Evolutionary conservation across 2,113 vertebrate genomes (phyloP).

Genomic region (Psophia crepitans): DNA sequence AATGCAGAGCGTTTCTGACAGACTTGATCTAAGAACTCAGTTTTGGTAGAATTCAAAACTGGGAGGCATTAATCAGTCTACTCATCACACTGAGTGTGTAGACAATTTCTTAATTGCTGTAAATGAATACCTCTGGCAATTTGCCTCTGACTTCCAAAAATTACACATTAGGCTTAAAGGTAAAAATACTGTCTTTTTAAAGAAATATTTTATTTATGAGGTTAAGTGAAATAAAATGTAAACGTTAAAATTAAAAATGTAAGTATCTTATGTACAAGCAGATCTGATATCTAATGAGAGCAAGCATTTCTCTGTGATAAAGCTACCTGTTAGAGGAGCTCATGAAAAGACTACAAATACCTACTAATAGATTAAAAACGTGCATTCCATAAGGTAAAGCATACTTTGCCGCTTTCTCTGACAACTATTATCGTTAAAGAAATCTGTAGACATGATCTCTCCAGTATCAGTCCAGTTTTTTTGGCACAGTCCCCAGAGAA

Average conservation of each 20-base stretch:
- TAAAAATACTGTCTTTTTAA: not conserved
- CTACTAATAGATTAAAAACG: not conserved
- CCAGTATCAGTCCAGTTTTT: not conserved
- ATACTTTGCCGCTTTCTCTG: not conserved
- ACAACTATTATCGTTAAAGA: not conserved
- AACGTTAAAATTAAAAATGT: not conserved
- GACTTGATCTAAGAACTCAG: not conserved
- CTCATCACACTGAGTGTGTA: not conserved
- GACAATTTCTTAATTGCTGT: not conserved
- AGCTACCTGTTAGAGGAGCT: not conserved
- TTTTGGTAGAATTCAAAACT: not conserved
- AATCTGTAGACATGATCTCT: not conserved
- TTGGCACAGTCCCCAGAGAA: not conserved
- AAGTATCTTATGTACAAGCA: not conserved
- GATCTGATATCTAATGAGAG: not conserved
- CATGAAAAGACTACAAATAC: not conserved
- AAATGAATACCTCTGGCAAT: not conserved
- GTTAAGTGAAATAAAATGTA: not conserved
- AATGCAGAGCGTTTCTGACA: not conserved
- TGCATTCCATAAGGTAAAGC: not conserved
- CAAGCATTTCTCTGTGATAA: not conserved
- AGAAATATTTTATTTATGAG: not conserved
- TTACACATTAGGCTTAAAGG: not conserved
- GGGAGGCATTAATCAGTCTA: not conserved
- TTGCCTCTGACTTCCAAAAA: not conserved